These are phyloP conservation scores for Cyrtodaria siliqua DNA, from an alignment of 2,888 invertebrate genomes.

Conservation along the genomic window DNA sequence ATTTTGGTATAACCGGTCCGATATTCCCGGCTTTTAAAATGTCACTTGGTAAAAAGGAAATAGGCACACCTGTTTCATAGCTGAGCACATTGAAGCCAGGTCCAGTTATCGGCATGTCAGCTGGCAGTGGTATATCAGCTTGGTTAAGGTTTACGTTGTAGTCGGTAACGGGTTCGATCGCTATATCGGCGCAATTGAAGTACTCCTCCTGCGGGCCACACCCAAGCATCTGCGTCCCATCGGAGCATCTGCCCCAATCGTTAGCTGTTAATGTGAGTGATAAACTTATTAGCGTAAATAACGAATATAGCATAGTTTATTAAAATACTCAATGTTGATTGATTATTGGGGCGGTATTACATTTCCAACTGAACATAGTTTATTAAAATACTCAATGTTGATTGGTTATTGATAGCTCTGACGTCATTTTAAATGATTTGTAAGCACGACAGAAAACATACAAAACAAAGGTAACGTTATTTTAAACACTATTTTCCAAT, in stretches of 20 bases:
- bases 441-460: too few species aligned
- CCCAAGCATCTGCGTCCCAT: conserved; percentile 42
- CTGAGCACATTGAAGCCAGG: neutral
- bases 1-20: conserved; percentile 53
- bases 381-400: too few species aligned
- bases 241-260: conserved; percentile 54
- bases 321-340: too few species aligned
- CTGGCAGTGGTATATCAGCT: conserved; percentile 10
- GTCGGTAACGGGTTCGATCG: conserved; percentile 35
- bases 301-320: too few species aligned
- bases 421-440: too few species aligned
- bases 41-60: conserved; percentile 48
- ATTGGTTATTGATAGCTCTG: too few species aligned
- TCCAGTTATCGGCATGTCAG: conserved; percentile 13
- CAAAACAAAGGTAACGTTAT: too few species aligned
- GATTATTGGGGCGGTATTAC: too few species aligned
- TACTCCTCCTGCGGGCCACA: conserved; percentile 61
- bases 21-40: conserved; percentile 30
- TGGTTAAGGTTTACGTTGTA: neutral
- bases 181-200: conserved; percentile 59
- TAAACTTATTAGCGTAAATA: too few species aligned
- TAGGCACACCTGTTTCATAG: conserved; percentile 7
- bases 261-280: conserved; percentile 38
- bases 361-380: too few species aligned
- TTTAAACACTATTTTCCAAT: too few species aligned